These are phyloP conservation scores for Ochropleura plecta DNA, from an alignment of 2,888 invertebrate species.

Conservation along the genomic window DNA sequence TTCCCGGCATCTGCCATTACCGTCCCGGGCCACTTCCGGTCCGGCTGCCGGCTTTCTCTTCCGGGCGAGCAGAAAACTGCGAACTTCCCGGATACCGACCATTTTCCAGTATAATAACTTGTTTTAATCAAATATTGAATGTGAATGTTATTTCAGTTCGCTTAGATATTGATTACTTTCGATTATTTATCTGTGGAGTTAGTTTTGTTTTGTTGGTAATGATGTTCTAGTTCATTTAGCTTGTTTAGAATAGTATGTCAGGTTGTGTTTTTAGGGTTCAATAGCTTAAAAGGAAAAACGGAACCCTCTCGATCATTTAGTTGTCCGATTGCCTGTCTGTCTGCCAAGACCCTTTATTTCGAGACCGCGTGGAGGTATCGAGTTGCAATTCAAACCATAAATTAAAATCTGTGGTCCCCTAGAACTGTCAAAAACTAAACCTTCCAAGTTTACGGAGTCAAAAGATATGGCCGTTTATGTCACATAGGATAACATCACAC, in stretches of 20 bases:
- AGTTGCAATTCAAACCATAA: too few relatives aligned
- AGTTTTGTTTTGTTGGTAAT: background rate
- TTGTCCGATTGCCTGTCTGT: too few relatives aligned
- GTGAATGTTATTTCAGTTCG: slow-evolving; percentile 15
- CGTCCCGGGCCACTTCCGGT: slow-evolving; percentile 36
- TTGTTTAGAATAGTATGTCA: background rate
- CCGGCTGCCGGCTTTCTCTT: slow-evolving; percentile 53
- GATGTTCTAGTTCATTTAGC: slow-evolving; percentile 7
- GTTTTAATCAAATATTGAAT: slow-evolving; percentile 52
- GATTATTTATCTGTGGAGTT: slow-evolving; percentile 1
- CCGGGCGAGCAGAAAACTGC: slow-evolving; percentile 54
- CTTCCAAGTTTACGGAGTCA: too few relatives aligned
- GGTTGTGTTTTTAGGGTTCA: too few relatives aligned
- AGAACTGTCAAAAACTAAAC: too few relatives aligned
- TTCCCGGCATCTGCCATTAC: slow-evolving; percentile 54
- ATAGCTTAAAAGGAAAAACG: too few relatives aligned
- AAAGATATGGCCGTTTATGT: too few relatives aligned
- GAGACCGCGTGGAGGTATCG: too few relatives aligned
- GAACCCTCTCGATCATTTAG: too few relatives aligned
- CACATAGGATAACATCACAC: too few relatives aligned
- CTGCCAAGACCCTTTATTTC: too few relatives aligned
- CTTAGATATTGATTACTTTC: slow-evolving; percentile 44
- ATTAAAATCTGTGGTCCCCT: too few relatives aligned
- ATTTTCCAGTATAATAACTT: slow-evolving; percentile 53
- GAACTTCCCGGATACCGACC: slow-evolving; percentile 48